Evolutionary conservation across 2,888 invertebrate genomes (phyloP), one percentile per base, ranked within the genome.

Genomic region (Cancer borealis): DNA sequence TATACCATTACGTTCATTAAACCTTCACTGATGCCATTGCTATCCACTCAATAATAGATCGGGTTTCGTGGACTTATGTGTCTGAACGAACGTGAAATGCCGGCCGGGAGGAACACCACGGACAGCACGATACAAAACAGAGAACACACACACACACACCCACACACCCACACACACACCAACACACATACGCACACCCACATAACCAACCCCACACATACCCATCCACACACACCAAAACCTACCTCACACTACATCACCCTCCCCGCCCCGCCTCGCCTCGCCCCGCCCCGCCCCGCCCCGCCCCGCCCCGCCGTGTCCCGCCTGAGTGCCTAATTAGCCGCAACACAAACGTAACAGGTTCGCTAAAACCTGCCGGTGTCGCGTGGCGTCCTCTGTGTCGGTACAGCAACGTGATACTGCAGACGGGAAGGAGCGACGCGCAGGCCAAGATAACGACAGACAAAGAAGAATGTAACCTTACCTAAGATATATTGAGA

Each of bases 261-360:
- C 21, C 60, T 60, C 17, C 17, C 17, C 17, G 12, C 14, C 54
- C 54, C 17, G 12, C 14, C 54, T 14, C 54, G 54, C 54, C 60
- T 60, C 73, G 17, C 60, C 60, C 21, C 3, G 26, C 73, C 73
- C 26, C 26, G 26, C 73, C 73, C 26, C 73, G 26, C 73, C n/a
- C 21, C 73, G 26, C 8, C 8, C 26, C n/a, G 26, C 73, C 26
- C n/a, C 73, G 0, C 39, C 39, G 12, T 39, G 12, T 39, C 30
- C 39, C 3, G 3, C 84, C 84, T 39, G 30, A 90, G 60, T 54
- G 90, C 30, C 90, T 90, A 47, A 90, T 90, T 90, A 54, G 54
- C 26, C 54, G 54, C 54, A 21, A 90, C 49, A 60, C 90, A 60
- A 49, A 60, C 90, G 60, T 90, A 90, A 90, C 90, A 90, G 54